These are phyloP conservation scores for Pseudomugil tenellus DNA, from an alignment of 2,797 vertebrate genomes.

Conservation along the genomic window DNA sequence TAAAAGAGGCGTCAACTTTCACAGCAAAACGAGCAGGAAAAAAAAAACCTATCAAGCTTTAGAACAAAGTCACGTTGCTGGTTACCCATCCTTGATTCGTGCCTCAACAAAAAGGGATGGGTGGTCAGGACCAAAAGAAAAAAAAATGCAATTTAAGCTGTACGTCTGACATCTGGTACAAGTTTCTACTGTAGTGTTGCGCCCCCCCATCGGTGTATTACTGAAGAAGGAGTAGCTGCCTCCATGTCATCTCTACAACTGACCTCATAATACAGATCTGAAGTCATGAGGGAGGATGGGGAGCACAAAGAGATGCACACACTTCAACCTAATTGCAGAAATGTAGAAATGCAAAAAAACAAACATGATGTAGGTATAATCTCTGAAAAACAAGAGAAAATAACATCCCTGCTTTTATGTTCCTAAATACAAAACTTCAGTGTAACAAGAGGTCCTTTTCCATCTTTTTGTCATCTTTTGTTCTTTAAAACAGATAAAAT, in stretches of 20 bases:
- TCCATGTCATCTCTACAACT: slow-evolving; percentile 64
- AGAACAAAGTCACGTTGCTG: slow-evolving; percentile 66
- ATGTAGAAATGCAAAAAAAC: slow-evolving; percentile 92
- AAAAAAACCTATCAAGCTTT: slow-evolving; percentile 70
- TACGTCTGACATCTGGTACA: slow-evolving; percentile 72
- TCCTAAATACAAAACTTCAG: slow-evolving; percentile 99
- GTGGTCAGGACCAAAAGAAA: slow-evolving; percentile 62
- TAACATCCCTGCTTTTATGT: slow-evolving; percentile 99
- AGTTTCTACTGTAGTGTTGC: slow-evolving; percentile 72
- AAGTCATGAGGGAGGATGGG: slow-evolving; percentile 49
- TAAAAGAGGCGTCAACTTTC: slow-evolving; percentile 56
- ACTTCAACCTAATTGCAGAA: slow-evolving; percentile 80
- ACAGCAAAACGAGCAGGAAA: slow-evolving; percentile 79
- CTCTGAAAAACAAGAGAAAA: slow-evolving; percentile 87
- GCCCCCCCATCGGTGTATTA: slow-evolving; percentile 72
- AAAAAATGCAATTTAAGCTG: slow-evolving; percentile 65
- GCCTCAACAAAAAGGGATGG: slow-evolving; percentile 59
- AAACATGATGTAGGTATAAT: slow-evolving; percentile 95
- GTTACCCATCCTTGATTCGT: slow-evolving; percentile 59
- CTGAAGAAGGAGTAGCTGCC: slow-evolving; percentile 37
- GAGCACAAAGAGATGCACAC: slow-evolving; percentile 84
- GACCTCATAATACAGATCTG: slow-evolving; percentile 67
- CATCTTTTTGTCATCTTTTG: slow-evolving; percentile 85
- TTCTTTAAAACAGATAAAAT: slow-evolving; percentile 94
- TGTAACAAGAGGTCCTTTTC: slow-evolving; percentile 97